Base-by-base conservation (phyloP, 92 coral and sea anemone genomes). In the Actinostola sp. region DNA sequence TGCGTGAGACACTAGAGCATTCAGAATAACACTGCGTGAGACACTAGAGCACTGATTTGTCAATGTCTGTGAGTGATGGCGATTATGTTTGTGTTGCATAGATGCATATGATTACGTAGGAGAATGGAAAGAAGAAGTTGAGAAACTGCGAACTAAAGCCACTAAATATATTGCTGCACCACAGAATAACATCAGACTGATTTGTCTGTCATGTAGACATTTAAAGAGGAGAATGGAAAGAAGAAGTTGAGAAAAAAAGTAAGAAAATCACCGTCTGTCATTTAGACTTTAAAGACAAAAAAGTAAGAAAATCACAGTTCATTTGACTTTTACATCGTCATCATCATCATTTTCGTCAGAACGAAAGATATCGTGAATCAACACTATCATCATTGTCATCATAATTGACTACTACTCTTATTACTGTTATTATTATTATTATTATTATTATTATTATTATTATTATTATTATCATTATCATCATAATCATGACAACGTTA, bases 71-170 rank as follows among this genome's bases (percentile, higher is more conserved):
- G n/a, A n/a, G n/a, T n/a, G n/a, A n/a, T n/a, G n/a, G n/a, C 54
- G 3, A 48, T 13, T 17, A 48, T 17, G n/a, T 35, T 64, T 43
- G 36, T 10, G 23, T 27, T 48, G 28, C 48, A 30, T 23, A 73
- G 79, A 73, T 61, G 70, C 68, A 11, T 73, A 73, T 48, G 70
- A 73, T 33, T 73, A 73, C 46, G 16, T 59, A 9, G 79, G 68
- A 20, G 79, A 73, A 24, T 73, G 79, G 79, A 60, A 48, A 49
- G 62, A 63, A 29, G 58, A 73, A 34, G 71, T 32, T 11, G 79
- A 73, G 34, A 59, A 73, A 32, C 77, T 50, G 25, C 77, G 77
- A 17, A 71, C 77, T 0, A 44, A 71, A 44, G 63, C 63, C 63
- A 57, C n/a, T n/a, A n/a, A n/a, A 48, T 27, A 38, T 57, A 26